Evolutionary conservation across 2,113 vertebrate genomes (phyloP).

Genomic region (Vidua macroura): DNA sequence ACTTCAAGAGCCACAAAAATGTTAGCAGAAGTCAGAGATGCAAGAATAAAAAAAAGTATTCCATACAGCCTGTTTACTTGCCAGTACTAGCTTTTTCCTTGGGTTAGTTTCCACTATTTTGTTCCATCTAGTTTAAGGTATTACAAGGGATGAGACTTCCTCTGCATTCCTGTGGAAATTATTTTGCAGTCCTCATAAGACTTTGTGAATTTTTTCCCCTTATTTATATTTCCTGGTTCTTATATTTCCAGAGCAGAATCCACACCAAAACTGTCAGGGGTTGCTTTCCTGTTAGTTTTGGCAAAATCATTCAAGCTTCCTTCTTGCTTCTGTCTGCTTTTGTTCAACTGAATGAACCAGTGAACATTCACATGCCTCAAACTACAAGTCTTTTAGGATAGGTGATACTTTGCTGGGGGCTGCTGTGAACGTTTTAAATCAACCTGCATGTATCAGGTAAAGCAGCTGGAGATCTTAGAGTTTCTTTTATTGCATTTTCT

Average conservation of each 20-base stretch:
- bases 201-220: background rate
- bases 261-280: background rate
- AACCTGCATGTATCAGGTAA: background rate
- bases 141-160: background rate
- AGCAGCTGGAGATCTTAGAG: background rate
- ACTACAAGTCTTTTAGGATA: background rate
- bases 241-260: background rate
- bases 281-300: background rate
- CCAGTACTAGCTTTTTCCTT: background rate
- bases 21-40: conserved; percentile 28
- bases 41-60: background rate
- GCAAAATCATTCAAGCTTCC: background rate
- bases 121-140: background rate
- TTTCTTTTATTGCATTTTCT: background rate
- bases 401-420: background rate
- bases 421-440: background rate
- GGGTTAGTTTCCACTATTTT: background rate
- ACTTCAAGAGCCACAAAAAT: conserved; percentile 37
- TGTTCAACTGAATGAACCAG: background rate
- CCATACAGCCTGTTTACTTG: background rate
- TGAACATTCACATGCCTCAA: background rate
- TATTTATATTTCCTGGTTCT: background rate
- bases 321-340: background rate
- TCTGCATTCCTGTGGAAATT: conserved; percentile 10
- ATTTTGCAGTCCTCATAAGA: background rate